These are phyloP conservation scores for Noctuana brunneofusca DNA, from an alignment of 2,888 invertebrate species.

Conservation along the genomic window DNA sequence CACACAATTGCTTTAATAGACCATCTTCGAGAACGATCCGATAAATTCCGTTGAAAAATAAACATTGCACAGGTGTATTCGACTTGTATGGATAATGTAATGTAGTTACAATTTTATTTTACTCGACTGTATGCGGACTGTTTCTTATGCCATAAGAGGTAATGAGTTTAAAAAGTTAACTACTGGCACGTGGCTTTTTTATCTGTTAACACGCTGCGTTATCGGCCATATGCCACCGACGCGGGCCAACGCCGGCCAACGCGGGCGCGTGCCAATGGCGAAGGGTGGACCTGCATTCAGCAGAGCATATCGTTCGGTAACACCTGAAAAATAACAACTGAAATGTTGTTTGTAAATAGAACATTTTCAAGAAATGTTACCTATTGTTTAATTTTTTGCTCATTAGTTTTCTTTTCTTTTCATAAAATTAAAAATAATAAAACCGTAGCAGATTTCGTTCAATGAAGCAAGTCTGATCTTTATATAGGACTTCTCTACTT, in stretches of 20 bases:
- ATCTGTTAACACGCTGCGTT: constrained; percentile 46
- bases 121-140: constrained; percentile 9
- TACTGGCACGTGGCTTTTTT: constrained; percentile 40
- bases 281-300: constrained; percentile 35
- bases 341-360: background rate
- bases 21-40: constrained; percentile 21
- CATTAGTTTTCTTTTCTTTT: background rate
- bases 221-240: constrained; percentile 74
- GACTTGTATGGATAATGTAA: constrained; percentile 19
- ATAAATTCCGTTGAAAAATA: constrained; percentile 32
- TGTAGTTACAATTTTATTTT: constrained; percentile 10
- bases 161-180: constrained; percentile 52
- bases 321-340: constrained; percentile 22
- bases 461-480: no score
- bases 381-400: background rate
- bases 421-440: no score
- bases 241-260: constrained; percentile 62
- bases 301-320: constrained; percentile 22
- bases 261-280: constrained; percentile 64
- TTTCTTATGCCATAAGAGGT: constrained; percentile 22
- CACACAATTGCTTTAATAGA: constrained; percentile 34
- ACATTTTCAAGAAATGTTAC: background rate
- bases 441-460: no score
- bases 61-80: constrained; percentile 33
- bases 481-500: no score